Percentiles rank a stretch among this genome's conserved stretches.
Conservation (phyloP, 30 jellyfish, hydroid and myxozoan genomes). For the Turritopsis dohrnii region DNA sequence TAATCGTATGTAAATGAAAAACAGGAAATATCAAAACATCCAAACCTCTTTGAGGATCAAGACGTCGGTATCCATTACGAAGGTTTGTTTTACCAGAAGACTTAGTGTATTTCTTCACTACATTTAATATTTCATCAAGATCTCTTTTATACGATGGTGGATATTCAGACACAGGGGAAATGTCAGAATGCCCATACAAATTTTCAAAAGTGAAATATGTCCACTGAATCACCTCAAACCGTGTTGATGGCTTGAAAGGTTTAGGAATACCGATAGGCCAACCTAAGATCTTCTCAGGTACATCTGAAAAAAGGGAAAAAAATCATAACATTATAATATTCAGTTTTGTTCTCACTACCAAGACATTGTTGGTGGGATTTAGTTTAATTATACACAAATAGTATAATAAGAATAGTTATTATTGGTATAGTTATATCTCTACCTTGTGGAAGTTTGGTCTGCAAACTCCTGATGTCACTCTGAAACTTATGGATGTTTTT, state of each 20-base stretch:
- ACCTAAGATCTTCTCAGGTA: slow-evolving; percentile 70
- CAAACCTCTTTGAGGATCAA: slow-evolving; percentile 94
- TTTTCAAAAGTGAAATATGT: slow-evolving; percentile 56
- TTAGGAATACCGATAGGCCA: slow-evolving; percentile 95
- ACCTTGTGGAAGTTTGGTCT: slow-evolving; percentile 76
- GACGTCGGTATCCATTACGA: slow-evolving; percentile 84
- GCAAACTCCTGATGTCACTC: slow-evolving; percentile 49
- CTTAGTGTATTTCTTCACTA: not conserved
- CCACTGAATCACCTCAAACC: slow-evolving; percentile 97
- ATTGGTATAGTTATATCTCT: not conserved
- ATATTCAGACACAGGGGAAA: slow-evolving; percentile 61
- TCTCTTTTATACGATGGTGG: slow-evolving; percentile 50
- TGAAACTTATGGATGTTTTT: slow-evolving; percentile 51
- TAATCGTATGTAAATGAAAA: too few species aligned
- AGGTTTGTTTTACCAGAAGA: slow-evolving; percentile 22
- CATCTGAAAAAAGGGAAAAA: slow-evolving; percentile 49
- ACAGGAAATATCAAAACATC: not conserved
- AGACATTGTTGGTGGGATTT: not conserved
- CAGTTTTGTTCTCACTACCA: not conserved
- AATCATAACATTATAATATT: not conserved
- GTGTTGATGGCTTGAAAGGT: slow-evolving; percentile 81
- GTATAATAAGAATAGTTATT: too few species aligned
- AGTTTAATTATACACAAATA: too few species aligned
- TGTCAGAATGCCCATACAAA: slow-evolving; percentile 51
- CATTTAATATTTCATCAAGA: slow-evolving; percentile 51